Base-by-base conservation (phyloP, 2,113 vertebrate species). In the Ammodramus savannarum region DNA sequence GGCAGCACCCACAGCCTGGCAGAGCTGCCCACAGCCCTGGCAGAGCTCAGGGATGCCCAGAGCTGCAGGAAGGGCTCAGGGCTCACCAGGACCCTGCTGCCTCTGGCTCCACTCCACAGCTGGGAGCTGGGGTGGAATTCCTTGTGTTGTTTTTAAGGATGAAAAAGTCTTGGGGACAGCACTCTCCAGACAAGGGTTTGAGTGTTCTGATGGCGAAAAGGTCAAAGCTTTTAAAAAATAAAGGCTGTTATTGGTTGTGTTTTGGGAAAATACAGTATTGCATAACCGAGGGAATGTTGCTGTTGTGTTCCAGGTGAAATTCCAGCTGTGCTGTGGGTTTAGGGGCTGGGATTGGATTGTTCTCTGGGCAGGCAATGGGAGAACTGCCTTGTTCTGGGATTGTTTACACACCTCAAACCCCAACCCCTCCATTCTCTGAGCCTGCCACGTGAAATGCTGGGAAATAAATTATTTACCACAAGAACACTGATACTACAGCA, bases 1-100 rank as follows among this genome's bases (percentile, higher is more conserved):
- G 43, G 43, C 76, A 34, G 13, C 0, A 1, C 74, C 55, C 43
- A 44, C 4, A 44, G 43, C 43, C 43, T 44, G 43, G 46, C 16
- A 43, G 16, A 43, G 39, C 39, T 39, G 39, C 44, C 44, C 44
- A 46, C 5, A 46, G 44, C 44, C 11, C 46, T 25, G 48, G 46
- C 97, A 90, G 90, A 95, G 92, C 89, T 80, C 86, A 92, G 74
- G 82, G 68, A n/a, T 90, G 90, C 90, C 95, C 92, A 89, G 76
- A 61, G 44, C 86, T 86, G 79, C 59, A 66, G 55, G 69, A 61
- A 11, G 19, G 43, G 77, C 17, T 7, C 74, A 55, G 84, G 74
- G 74, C 90, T 94, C 83, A 16, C 58, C 74, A 41, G 76, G 66
- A 55, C 72, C 57, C n/a, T 18, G 32, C 38, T 78, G 95, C 44